These are phyloP conservation scores for Leptopilina boulardi DNA, from an alignment of 1,140 invertebrate genomes.

Conservation along the genomic window DNA sequence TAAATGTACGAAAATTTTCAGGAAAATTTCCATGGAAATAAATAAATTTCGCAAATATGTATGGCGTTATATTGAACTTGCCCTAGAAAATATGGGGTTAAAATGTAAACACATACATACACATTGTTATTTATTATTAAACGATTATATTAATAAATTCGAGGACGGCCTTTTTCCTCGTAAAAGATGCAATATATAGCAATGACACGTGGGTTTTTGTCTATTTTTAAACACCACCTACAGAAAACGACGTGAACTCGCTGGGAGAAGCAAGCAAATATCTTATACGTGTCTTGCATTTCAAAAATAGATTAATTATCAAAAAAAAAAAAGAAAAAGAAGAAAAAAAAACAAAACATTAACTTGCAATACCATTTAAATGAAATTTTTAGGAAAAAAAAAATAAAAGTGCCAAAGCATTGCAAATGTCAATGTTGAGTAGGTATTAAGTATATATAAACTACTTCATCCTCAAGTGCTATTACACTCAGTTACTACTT, in stretches of 20 bases:
- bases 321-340: neutral
- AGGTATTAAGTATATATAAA: constrained; percentile 5
- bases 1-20: too few relatives aligned
- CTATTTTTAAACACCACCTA: constrained; percentile 25
- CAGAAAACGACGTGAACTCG: constrained; percentile 13
- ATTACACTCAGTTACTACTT: neutral
- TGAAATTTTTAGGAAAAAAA: too few relatives aligned
- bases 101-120: neutral
- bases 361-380: too few relatives aligned
- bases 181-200: constrained; percentile 20
- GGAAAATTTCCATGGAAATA: too few relatives aligned
- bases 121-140: constrained; percentile 24
- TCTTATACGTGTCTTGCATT: constrained; percentile 8
- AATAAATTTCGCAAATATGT: too few relatives aligned
- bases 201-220: constrained; percentile 11
- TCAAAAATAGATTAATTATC: constrained; percentile 24
- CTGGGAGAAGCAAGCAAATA: constrained; percentile 27
- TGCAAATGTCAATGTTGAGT: neutral
- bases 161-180: constrained; percentile 15
- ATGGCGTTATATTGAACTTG: constrained; percentile 26
- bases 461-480: too few relatives aligned
- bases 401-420: neutral
- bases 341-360: too few relatives aligned
- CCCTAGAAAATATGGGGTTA: constrained; percentile 16
- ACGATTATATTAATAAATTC: constrained; percentile 11